These are phyloP conservation scores for Crax fasciolata DNA, from an alignment of 2,797 vertebrate species.

Conservation along the genomic window DNA sequence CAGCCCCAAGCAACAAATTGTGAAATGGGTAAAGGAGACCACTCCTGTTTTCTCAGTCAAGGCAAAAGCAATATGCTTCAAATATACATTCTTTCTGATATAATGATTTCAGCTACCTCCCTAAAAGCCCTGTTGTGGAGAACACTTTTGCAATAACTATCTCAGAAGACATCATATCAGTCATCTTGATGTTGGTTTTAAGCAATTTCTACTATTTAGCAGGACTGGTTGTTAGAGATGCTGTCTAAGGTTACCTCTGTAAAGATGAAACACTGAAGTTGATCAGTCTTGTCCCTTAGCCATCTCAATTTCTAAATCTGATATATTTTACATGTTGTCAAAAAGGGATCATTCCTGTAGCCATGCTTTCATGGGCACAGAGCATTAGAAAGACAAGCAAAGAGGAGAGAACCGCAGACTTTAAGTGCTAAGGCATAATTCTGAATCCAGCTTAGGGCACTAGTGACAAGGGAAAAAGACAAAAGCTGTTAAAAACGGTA, in stretches of 20 bases:
- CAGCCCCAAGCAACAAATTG: background rate
- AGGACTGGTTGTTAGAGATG: background rate
- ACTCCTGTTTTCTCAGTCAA: background rate
- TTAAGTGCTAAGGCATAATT: background rate
- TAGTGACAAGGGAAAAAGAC: background rate
- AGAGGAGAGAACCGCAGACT: background rate
- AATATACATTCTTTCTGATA: background rate
- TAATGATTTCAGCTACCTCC: background rate
- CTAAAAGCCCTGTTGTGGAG: background rate
- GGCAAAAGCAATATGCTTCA: background rate
- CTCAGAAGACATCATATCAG: background rate
- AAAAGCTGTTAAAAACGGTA: background rate
- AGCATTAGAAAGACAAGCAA: background rate
- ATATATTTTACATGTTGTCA: fast-evolving
- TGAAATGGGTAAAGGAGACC: background rate
- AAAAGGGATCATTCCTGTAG: background rate
- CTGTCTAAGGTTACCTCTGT: background rate
- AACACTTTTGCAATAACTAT: background rate
- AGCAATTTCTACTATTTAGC: background rate
- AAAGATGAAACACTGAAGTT: background rate
- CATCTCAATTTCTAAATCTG: background rate
- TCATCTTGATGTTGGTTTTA: background rate
- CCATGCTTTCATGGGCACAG: fast-evolving
- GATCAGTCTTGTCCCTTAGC: background rate
- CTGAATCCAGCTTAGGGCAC: background rate